Evolutionary conservation across 1,140 invertebrate species (phyloP).

Genomic region (Drosophila burlai): DNA sequence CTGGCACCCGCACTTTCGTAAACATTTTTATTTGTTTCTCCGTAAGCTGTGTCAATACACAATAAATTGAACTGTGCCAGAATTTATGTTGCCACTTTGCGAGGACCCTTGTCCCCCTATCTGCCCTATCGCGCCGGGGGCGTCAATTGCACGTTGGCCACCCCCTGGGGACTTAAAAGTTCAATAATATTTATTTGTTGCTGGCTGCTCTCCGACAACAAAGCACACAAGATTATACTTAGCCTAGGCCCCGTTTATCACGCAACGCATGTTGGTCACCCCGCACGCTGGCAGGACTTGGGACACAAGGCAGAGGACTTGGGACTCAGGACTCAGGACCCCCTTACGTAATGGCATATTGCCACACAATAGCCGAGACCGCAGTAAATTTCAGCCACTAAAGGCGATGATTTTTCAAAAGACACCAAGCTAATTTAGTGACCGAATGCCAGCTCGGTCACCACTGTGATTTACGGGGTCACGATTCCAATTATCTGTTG

Average conservation of each 20-base stretch:
- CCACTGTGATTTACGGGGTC: slow-evolving; percentile 57
- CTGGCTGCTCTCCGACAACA: slow-evolving; percentile 76
- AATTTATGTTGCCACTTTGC: slow-evolving; percentile 81
- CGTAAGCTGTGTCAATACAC: slow-evolving; percentile 79
- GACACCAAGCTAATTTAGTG: slow-evolving; percentile 70
- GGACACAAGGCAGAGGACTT: not conserved
- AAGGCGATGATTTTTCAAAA: slow-evolving; percentile 54
- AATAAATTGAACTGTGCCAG: slow-evolving; percentile 80
- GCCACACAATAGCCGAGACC: slow-evolving; percentile 36
- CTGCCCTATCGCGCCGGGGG: slow-evolving; percentile 18
- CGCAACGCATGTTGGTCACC: slow-evolving; percentile 58
- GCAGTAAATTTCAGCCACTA: slow-evolving; percentile 61
- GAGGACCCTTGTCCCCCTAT: slow-evolving; percentile 29
- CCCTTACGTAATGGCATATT: slow-evolving; percentile 36
- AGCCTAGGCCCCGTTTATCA: slow-evolving; percentile 66
- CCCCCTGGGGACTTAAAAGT: slow-evolving; percentile 76
- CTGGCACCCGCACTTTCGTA: slow-evolving; percentile 66
- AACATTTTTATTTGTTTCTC: slow-evolving; percentile 81
- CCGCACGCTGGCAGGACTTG: not conserved
- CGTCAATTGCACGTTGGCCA: slow-evolving; percentile 65
- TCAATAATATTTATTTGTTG: slow-evolving; percentile 83
- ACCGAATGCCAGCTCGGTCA: slow-evolving; percentile 55
- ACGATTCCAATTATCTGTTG: slow-evolving; percentile 47
- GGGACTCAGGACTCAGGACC: slow-evolving; percentile 2
- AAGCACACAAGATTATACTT: slow-evolving; percentile 70